phyloP scores from a whole-genome alignment of 2,888 invertebrate genomes.

The Brachynemurus nebulosus region DNA sequence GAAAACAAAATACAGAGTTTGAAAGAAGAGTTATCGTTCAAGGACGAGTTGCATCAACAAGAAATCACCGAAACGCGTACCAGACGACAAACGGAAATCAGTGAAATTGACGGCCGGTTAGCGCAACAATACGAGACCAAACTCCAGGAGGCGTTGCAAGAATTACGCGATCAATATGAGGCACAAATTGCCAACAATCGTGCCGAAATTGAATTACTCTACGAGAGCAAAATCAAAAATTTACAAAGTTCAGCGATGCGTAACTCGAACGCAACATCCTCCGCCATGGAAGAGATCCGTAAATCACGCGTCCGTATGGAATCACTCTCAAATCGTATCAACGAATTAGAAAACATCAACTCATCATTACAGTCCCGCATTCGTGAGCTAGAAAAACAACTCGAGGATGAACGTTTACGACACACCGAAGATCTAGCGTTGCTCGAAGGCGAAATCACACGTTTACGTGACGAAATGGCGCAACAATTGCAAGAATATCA shows the following conservation, averaged over 20 bases:
- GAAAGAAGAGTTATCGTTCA: constrained; percentile 83
- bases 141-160: constrained; percentile 79
- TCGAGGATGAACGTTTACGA: constrained; percentile 67
- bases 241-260: constrained; percentile 57
- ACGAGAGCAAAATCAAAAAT: constrained; percentile 71
- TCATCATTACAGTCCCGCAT: constrained; percentile 52
- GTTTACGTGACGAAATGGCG: constrained; percentile 73
- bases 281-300: constrained; percentile 69
- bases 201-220: constrained; percentile 78
- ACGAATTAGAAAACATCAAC: constrained; percentile 64
- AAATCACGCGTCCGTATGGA: constrained; percentile 64
- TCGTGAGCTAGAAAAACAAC: constrained; percentile 68
- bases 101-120: constrained; percentile 85
- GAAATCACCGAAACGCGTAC: constrained; percentile 81
- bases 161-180: constrained; percentile 87
- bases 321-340: constrained; percentile 54
- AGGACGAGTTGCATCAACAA: constrained; percentile 69
- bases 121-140: constrained; percentile 88
- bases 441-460: constrained; percentile 63
- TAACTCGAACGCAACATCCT: constrained; percentile 53
- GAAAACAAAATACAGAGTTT: constrained; percentile 87
- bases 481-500: constrained; percentile 90
- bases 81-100: constrained; percentile 81
- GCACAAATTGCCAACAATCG: constrained; percentile 76
- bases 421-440: constrained; percentile 60